Evolutionary conservation across 2,888 invertebrate genomes (phyloP).

Genomic region (Coleophora deauratella): DNA sequence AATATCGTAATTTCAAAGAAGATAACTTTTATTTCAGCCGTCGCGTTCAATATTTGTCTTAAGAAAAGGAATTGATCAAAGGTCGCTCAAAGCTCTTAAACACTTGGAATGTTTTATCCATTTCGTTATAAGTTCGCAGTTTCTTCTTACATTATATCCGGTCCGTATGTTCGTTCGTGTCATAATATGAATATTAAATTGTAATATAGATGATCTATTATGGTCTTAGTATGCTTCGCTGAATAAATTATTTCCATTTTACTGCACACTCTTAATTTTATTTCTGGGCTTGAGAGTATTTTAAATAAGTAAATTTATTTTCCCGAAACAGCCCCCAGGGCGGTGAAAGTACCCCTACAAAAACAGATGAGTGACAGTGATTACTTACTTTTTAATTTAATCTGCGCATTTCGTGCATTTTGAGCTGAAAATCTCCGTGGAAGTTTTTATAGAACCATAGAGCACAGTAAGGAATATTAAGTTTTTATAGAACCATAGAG

Average conservation of each 20-base stretch:
- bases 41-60: too few species aligned
- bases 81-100: not conserved
- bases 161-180: constrained; percentile 7
- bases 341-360: constrained; percentile 7
- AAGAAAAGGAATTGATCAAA: not conserved
- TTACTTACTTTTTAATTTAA: constrained; percentile 31
- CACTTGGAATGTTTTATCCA: too few species aligned
- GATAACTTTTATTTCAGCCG: too few species aligned
- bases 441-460: too few species aligned
- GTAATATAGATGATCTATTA: constrained; percentile 49
- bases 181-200: constrained; percentile 43
- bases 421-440: too few species aligned
- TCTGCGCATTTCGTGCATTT: constrained; percentile 13
- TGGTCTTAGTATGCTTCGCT: constrained; percentile 35
- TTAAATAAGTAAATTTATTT: too few species aligned
- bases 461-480: too few species aligned
- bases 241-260: constrained; percentile 50
- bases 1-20: too few species aligned
- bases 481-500: too few species aligned
- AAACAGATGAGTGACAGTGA: constrained; percentile 27
- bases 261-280: not conserved
- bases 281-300: too few species aligned
- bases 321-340: constrained; percentile 14
- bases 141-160: too few species aligned
- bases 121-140: not conserved